Percentiles rank a stretch among this genome's conserved stretches.
Conservation (phyloP, 2,113 vertebrate species). For the Thamnophis sirtalis region DNA sequence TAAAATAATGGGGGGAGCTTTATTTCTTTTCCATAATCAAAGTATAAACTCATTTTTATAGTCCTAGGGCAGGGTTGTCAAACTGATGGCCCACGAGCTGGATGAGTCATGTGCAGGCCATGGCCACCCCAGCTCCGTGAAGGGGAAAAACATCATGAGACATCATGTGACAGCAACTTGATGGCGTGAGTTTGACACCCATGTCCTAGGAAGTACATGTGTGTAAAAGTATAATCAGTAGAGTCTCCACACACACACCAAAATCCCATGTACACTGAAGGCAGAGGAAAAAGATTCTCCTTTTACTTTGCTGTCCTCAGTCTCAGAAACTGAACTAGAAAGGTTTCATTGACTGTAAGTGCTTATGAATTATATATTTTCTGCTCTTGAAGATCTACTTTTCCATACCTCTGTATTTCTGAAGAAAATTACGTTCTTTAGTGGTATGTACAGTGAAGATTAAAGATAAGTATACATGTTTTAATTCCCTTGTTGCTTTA, state of each 20-base stretch:
- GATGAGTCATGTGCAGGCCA: too few species aligned
- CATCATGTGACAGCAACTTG: too few species aligned
- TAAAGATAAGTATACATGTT: not conserved
- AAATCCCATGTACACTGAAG: not conserved
- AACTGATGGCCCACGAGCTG: too few species aligned
- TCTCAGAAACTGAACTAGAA: not conserved
- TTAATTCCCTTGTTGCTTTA: constrained; percentile 28
- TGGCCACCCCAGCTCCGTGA: too few species aligned
- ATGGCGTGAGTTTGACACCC: too few species aligned
- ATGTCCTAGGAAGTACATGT: not conserved
- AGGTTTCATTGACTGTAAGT: constrained; percentile 36
- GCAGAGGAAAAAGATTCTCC: not conserved
- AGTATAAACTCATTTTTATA: not conserved
- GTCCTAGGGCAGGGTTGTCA: not conserved
- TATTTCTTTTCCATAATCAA: not conserved
- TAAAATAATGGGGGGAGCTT: not conserved
- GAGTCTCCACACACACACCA: not conserved
- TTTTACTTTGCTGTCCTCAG: not conserved
- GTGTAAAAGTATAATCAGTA: not conserved
- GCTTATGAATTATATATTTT: constrained; percentile 29
- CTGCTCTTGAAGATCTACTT: constrained; percentile 35
- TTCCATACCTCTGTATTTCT: constrained; percentile 21
- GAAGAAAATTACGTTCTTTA: not conserved
- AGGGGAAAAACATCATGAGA: too few species aligned
- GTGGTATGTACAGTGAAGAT: constrained; percentile 23